Evolutionary conservation across 2,797 vertebrate species (phyloP), one percentile per base, ranked within the genome.

Genomic region (Pangasius larnaudii): DNA sequence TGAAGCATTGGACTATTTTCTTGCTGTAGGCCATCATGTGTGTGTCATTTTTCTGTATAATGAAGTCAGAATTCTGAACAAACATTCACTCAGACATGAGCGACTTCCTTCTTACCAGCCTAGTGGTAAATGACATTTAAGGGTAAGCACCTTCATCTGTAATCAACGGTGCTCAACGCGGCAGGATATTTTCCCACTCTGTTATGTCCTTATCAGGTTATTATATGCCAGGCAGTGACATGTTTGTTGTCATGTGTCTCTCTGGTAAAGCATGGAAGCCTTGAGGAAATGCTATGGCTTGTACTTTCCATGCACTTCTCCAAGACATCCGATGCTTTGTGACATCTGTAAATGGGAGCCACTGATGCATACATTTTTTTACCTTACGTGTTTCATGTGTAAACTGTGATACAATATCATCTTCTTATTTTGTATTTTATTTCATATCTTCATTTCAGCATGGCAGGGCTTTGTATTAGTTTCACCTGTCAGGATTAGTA

Each of bases 201-300:
- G 5, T 63, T 72, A 36, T 49, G 39, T 53, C 56, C 42, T 77
- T 65, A 49, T 56, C 10, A 27, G 46, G 42, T 65, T 36, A 53
- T 77, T 46, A 39, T 63, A 67, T 84, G 59, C 33, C 61, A 65
- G 30, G 65, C 65, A 71, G 33, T 79, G 86, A 72, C 71, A 86
- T 86, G 78, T 59, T 46, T 79, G 61, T 42, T 88, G 77, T 87
- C 77, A 87, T 67, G 80, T 53, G 5, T 42, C 81, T 84, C 19
- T 49, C n/a, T 22, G 19, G 30, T 87, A 81, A 69, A 30, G 18
- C 49, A 24, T 46, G 9, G 16, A 81, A 58, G 30, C 24, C 27
- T 75, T n/a, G 42, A 82, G n/a, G 16, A 49, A 36, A 82, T 19
- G 36, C 13, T 39, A 27, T 18, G 22, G 24, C 79, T 53, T 39